Base-by-base conservation (phyloP, 2,888 invertebrate genomes). In the Coleophora flavipennella region DNA sequence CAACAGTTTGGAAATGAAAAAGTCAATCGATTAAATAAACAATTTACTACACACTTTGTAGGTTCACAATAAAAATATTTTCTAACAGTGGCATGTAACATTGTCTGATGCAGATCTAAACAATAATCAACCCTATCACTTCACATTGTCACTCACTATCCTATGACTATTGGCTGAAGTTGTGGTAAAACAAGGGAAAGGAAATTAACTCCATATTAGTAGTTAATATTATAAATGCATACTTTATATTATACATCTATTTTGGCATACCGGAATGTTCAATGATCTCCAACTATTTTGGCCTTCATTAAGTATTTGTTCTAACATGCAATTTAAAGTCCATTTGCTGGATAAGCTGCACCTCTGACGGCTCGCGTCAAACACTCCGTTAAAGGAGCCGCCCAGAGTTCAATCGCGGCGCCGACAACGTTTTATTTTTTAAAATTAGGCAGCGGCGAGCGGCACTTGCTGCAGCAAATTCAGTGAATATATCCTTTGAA, bases 21-120 rank as follows among this genome's bases (percentile, higher is more conserved):
- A 54, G 57, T 55, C 42, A 51, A 56, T 53, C 71, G 76, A 80
- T 83, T 81, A 83, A 83, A 83, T 83, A 83, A 84, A 84, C 83
- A 84, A 79, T 84, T 84, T 84, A 84, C 83, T 84, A 84, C 83
- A 81, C 80, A 69, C 78, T 75, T 77, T 79, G 83, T 84, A 83
- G 83, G 81, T 80, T 79, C 72, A 84, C 80, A 79, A 79, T 83
- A 80, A 83, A 80, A 81, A 78, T 79, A 78, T 74, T 68, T 55
- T 64, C 77, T 78, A 81, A 78, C 74, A 76, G 74, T 80, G 78
- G 74, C 81, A 74, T 69, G 70, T 68, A 68, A 67, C 62, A 59
- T 59, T 61, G 73, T 77, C 80, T 77, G 80, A 83, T 80, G 83
- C 81, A 81, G 83, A 78, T 75, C 62, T 69, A 80, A 73, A 55